A percentile compares a stretch with the other conserved stretches of the same genome.
Conservation (phyloP, 2,888 invertebrate genomes). For the Eristalis tenax region DNA sequence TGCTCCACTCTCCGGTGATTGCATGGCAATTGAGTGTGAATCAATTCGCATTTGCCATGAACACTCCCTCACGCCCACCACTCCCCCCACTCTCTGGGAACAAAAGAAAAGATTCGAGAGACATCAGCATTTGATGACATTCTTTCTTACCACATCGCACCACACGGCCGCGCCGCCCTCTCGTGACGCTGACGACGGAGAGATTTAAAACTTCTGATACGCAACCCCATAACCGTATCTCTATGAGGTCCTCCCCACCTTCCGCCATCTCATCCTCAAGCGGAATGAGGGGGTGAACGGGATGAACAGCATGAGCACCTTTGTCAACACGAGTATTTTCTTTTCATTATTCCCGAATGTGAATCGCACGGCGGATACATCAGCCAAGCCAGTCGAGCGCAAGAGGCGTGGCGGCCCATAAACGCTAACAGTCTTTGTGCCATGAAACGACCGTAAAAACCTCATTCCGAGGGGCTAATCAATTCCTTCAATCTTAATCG, state of each 20-base stretch:
- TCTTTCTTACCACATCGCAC: background rate
- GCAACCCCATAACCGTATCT: background rate
- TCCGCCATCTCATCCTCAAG: too few species aligned
- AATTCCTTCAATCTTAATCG: constrained; percentile 69
- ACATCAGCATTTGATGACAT: background rate
- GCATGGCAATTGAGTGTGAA: constrained; percentile 1
- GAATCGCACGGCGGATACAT: background rate
- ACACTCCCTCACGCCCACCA: background rate
- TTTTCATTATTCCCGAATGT: constrained; percentile 53
- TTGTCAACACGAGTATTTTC: constrained; percentile 24
- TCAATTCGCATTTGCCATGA: background rate
- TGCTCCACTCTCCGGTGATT: background rate
- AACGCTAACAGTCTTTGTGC: constrained; percentile 26
- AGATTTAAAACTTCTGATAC: constrained; percentile 26
- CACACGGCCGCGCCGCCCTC: background rate
- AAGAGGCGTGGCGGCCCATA: constrained; percentile 8
- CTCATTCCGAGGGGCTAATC: constrained; percentile 63
- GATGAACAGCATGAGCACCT: background rate
- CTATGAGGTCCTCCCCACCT: background rate
- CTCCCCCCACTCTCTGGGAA: background rate
- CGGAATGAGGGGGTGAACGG: background rate
- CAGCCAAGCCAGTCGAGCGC: background rate
- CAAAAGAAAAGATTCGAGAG: background rate
- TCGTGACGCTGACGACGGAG: background rate
- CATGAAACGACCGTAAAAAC: constrained; percentile 53